Evolutionary conservation across 2,888 invertebrate genomes (phyloP).

Genomic region (Ormyrus labotus): DNA sequence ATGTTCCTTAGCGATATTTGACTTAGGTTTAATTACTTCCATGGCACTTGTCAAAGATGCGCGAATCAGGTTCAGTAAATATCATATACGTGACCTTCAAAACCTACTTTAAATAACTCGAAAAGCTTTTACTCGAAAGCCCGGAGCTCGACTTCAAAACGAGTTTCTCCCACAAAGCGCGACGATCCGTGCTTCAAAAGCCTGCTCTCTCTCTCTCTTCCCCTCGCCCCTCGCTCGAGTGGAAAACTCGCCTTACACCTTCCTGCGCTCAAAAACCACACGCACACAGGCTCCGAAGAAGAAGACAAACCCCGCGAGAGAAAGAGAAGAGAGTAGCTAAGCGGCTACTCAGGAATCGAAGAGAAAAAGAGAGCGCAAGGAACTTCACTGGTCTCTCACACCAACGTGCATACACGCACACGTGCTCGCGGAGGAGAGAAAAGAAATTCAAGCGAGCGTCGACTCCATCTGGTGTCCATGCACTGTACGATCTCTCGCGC

Average conservation of each 20-base stretch:
- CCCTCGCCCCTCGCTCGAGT: background rate
- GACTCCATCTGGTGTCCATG: conserved; percentile 46
- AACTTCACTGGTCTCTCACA: conserved; percentile 18
- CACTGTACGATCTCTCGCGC: conserved; percentile 44
- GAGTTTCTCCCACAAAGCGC: background rate
- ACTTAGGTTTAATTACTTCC: too few relatives aligned
- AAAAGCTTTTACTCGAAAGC: too few relatives aligned
- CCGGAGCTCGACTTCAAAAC: too few relatives aligned
- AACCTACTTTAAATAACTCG: too few relatives aligned
- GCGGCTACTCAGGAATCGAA: background rate
- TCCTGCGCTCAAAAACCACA: background rate
- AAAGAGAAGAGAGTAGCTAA: too few relatives aligned
- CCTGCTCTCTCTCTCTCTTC: too few relatives aligned
- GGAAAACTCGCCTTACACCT: conserved; percentile 18
- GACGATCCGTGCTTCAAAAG: too few relatives aligned
- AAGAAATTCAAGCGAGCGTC: background rate
- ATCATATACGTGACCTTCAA: too few relatives aligned
- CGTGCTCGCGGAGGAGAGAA: background rate
- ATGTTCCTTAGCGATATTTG: too few relatives aligned
- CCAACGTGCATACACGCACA: background rate
- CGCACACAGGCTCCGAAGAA: conserved; percentile 7
- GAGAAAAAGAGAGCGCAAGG: conserved; percentile 31
- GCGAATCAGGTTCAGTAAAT: too few relatives aligned
- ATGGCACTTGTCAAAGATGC: too few relatives aligned
- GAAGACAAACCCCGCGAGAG: background rate